These are phyloP conservation scores for Agelas oroides DNA, from an alignment of 37 sponge, comb jelly and placozoan species.

Conservation along the genomic window DNA sequence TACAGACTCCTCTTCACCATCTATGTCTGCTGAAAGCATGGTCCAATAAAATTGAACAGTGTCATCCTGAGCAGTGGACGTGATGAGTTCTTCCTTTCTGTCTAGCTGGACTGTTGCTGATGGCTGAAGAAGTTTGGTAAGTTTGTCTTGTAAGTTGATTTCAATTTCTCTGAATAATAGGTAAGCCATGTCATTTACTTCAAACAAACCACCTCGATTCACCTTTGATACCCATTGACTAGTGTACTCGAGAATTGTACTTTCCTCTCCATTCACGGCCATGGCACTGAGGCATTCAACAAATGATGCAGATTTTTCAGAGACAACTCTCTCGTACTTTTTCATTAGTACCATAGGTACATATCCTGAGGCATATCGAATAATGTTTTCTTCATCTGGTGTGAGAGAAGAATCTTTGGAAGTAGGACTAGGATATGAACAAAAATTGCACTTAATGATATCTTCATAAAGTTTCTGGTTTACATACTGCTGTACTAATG, in stretches of 20 bases:
- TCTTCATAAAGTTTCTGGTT: no score
- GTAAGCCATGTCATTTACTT: constrained; percentile 31
- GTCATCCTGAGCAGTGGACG: not conserved
- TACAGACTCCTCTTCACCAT: not conserved
- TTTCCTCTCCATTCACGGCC: constrained; percentile 22
- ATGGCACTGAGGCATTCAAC: constrained; percentile 51
- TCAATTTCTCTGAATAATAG: constrained; percentile 32
- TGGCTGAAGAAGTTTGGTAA: not conserved
- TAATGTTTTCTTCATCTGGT: constrained; percentile 29
- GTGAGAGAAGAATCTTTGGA: no score
- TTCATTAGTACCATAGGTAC: constrained; percentile 24
- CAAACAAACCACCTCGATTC: constrained; percentile 57
- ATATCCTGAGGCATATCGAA: constrained; percentile 37
- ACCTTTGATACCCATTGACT: constrained; percentile 31
- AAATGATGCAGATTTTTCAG: not conserved
- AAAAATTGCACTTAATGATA: no score
- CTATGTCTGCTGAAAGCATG: constrained; percentile 24
- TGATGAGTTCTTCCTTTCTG: not conserved
- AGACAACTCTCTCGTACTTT: constrained; percentile 20
- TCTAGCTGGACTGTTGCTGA: no score
- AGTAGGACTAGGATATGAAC: no score
- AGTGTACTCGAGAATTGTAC: constrained; percentile 24
- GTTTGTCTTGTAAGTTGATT: not conserved
- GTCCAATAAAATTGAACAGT: constrained; percentile 18
- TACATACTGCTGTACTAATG: no score